Conservation (phyloP, 2,888 invertebrate genomes). For the Cenopis cana region DNA sequence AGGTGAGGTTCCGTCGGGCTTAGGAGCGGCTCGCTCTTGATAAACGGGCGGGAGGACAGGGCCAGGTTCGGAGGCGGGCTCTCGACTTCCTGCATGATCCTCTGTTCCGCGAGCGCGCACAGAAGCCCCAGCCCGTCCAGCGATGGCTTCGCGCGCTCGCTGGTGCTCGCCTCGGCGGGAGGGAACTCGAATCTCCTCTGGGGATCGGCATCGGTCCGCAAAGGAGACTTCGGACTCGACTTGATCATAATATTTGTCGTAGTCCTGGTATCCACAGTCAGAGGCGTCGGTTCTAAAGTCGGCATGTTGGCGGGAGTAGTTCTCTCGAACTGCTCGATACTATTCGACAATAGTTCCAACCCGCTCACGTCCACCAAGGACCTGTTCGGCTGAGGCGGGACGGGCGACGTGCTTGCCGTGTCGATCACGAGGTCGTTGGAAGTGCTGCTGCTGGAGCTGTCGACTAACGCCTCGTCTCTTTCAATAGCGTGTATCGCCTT, state of each 20-base stretch:
- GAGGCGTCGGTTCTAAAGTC: slow-evolving; percentile 62
- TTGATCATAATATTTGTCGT: slow-evolving; percentile 75
- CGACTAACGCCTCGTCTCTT: slow-evolving; percentile 69
- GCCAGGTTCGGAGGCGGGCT: slow-evolving; percentile 59
- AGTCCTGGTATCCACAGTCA: slow-evolving; percentile 75
- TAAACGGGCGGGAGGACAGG: slow-evolving; percentile 66
- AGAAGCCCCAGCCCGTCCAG: slow-evolving; percentile 90
- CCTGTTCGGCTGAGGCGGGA: slow-evolving; percentile 57
- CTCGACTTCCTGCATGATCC: slow-evolving; percentile 91
- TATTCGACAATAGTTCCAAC: slow-evolving; percentile 92
- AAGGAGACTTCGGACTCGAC: slow-evolving; percentile 76
- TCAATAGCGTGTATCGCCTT: slow-evolving; percentile 77
- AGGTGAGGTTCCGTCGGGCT: slow-evolving; percentile 65
- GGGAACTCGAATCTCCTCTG: slow-evolving; percentile 75
- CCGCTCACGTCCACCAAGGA: slow-evolving; percentile 90
- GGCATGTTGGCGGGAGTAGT: slow-evolving; percentile 74
- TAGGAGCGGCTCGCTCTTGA: slow-evolving; percentile 71
- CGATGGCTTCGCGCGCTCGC: slow-evolving; percentile 72
- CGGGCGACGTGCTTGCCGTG: slow-evolving; percentile 68
- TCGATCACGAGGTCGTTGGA: slow-evolving; percentile 80
- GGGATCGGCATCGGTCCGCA: slow-evolving; percentile 69
- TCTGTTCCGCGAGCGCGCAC: slow-evolving; percentile 93
- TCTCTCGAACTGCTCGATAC: slow-evolving; percentile 91
- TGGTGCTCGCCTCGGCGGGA: slow-evolving; percentile 57
- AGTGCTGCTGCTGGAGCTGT: slow-evolving; percentile 76